phyloP scores from a whole-genome alignment of 2,888 invertebrate species.

The Lepas anatifera region DNA sequence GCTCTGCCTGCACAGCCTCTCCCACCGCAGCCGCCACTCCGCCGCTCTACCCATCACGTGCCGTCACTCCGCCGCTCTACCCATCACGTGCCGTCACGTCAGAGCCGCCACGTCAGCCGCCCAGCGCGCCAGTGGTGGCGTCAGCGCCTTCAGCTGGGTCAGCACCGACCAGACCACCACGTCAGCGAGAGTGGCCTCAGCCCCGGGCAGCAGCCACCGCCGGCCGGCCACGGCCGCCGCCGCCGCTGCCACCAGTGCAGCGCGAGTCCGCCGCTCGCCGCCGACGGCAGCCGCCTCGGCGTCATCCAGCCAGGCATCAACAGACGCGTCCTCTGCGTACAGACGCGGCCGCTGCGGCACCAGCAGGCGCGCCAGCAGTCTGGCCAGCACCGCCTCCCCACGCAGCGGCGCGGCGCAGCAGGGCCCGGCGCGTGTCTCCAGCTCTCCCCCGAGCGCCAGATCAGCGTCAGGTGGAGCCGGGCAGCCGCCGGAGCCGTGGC shows the following conservation, averaged over 20 bases:
- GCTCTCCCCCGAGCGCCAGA: neutral
- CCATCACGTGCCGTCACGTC: neutral
- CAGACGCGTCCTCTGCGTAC: neutral
- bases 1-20: too few species aligned
- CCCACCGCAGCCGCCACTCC: too few species aligned
- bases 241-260: neutral
- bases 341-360: neutral
- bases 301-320: neutral
- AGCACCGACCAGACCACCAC: neutral
- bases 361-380: constrained; percentile 5
- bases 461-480: neutral
- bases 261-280: neutral
- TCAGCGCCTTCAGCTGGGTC: neutral
- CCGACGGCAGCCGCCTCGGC: neutral
- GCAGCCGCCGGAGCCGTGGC: neutral
- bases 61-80: too few species aligned
- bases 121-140: neutral
- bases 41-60: too few species aligned
- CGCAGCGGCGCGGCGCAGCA: neutral
- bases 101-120: neutral
- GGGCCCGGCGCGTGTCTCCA: neutral
- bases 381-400: neutral
- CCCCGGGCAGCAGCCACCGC: neutral
- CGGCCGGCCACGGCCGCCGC: neutral
- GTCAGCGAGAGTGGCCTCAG: neutral